phyloP scores from a whole-genome alignment of 2,113 vertebrate species.

The Chelonoidis abingdonii region DNA sequence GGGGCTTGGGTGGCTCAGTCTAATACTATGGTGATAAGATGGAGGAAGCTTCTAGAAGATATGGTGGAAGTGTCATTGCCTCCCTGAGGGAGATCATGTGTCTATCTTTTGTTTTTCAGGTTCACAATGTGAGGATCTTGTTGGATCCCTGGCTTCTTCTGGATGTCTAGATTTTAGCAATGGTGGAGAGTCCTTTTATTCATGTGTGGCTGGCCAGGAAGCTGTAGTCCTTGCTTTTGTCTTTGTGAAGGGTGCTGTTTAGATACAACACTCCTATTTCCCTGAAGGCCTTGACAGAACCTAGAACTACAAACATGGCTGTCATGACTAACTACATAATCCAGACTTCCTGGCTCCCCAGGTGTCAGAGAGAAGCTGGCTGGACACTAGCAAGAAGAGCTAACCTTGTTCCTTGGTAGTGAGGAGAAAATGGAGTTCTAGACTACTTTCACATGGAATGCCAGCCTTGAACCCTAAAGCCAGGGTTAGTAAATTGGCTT shows the following conservation, averaged over 20 bases:
- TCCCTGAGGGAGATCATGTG: not conserved
- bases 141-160: not conserved
- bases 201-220: not conserved
- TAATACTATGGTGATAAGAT: not conserved
- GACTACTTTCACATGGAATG: not conserved
- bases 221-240: not conserved
- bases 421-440: not conserved
- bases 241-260: not conserved
- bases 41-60: not conserved
- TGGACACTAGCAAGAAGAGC: not conserved
- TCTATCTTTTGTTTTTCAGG: not conserved
- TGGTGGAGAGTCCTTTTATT: not conserved
- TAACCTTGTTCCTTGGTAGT: not conserved
- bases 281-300: not conserved
- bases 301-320: not conserved
- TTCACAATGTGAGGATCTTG: not conserved
- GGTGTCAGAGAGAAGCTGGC: not conserved
- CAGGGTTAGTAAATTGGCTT: not conserved
- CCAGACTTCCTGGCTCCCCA: not conserved
- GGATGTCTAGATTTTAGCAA: not conserved
- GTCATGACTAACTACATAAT: not conserved
- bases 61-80: not conserved
- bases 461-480: not conserved
- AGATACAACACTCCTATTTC: not conserved
- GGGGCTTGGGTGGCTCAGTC: not conserved